These are phyloP conservation scores for Sebastes itinus DNA, from an alignment of 2,797 vertebrate genomes.

Conservation along the genomic window DNA sequence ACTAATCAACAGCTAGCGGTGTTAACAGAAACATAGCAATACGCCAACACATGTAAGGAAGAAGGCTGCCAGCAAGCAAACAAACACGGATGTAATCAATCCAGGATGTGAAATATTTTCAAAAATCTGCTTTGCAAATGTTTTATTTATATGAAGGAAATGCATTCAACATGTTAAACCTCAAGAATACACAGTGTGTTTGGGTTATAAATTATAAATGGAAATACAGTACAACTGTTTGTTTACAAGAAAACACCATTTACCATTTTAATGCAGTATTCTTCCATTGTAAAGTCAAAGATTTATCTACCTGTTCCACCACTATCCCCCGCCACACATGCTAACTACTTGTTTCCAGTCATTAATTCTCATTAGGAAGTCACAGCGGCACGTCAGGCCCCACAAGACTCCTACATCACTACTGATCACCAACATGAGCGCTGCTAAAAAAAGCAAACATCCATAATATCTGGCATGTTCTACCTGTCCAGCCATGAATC, in stretches of 20 bases:
- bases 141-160: not conserved
- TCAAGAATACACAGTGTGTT: not conserved
- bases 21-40: no score
- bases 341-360: not conserved
- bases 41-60: no score
- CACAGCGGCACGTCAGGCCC: not conserved
- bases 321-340: not conserved
- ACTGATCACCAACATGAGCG: not conserved
- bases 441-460: not conserved
- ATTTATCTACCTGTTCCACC: not conserved
- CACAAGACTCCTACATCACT: not conserved
- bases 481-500: not conserved
- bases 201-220: not conserved
- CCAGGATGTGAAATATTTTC: not conserved
- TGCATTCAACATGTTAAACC: not conserved
- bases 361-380: not conserved
- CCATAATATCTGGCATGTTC: not conserved
- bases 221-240: not conserved
- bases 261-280: not conserved
- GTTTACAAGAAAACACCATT: not conserved
- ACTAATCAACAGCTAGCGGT: no score
- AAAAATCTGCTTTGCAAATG: rapidly evolving
- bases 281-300: not conserved
- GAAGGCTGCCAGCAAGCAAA: not conserved
- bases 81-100: not conserved